Conservation (phyloP, 2,888 invertebrate species). For the Empis stercorea region DNA sequence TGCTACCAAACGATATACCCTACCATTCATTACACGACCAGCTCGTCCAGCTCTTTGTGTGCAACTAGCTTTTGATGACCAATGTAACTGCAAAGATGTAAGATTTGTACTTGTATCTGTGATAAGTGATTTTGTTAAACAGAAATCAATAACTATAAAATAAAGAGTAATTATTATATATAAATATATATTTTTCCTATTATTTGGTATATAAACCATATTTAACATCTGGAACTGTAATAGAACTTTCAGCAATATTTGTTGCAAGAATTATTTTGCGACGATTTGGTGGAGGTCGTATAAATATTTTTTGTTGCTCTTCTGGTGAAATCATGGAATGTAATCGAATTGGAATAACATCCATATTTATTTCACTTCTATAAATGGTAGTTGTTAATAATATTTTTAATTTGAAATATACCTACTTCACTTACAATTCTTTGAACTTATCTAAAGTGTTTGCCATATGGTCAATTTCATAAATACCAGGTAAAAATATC, state of each 20-base stretch:
- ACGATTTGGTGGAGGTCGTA: constrained; percentile 20
- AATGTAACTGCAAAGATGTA: constrained; percentile 53
- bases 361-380: constrained; percentile 12
- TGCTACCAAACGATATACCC: constrained; percentile 71
- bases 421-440: constrained; percentile 3
- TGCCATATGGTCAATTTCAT: constrained; percentile 66
- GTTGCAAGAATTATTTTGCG: constrained; percentile 82
- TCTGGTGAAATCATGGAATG: constrained; percentile 69
- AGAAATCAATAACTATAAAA: constrained; percentile 74
- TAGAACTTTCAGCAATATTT: constrained; percentile 86
- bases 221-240: constrained; percentile 77
- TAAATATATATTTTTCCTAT: background rate
- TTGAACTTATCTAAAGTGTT: constrained; percentile 24
- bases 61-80: constrained; percentile 86
- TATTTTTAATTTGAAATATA: too few relatives aligned
- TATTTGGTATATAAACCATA: constrained; percentile 35
- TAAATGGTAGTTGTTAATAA: background rate
- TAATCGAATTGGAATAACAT: constrained; percentile 33
- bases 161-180: background rate
- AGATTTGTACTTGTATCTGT: constrained; percentile 61
- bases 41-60: constrained; percentile 82
- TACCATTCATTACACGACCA: constrained; percentile 73
- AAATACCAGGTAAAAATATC: constrained; percentile 78
- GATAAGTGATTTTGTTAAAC: constrained; percentile 70
- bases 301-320: constrained; percentile 53